A percentile compares a stretch with the other conserved stretches of the same genome.
Conservation (phyloP, 2,113 vertebrate species). For the Centropus unirufus region DNA sequence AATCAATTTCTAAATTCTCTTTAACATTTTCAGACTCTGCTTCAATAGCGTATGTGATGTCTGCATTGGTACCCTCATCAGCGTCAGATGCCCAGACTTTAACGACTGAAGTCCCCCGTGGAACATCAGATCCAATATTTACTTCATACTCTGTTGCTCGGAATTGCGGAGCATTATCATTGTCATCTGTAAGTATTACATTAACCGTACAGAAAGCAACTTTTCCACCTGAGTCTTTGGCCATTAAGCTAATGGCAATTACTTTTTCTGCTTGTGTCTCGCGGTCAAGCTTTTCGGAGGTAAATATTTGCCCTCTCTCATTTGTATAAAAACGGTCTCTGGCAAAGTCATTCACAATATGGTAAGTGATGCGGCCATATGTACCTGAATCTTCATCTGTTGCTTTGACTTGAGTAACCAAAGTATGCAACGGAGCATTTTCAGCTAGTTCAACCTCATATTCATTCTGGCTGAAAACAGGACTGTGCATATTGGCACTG, state of each 20-base stretch:
- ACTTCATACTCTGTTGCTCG: conserved; percentile 89
- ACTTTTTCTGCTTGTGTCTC: conserved; percentile 91
- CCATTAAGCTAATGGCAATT: conserved; percentile 89
- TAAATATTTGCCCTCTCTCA: conserved; percentile 89
- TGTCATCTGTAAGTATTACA: conserved; percentile 95
- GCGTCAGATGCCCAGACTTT: conserved; percentile 91
- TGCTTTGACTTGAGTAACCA: conserved; percentile 87
- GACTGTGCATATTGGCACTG: conserved; percentile 92
- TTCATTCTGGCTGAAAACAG: conserved; percentile 88
- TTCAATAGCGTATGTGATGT: conserved; percentile 88
- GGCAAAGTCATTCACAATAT: conserved; percentile 93
- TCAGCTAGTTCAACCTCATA: conserved; percentile 94
- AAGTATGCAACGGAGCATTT: conserved; percentile 86
- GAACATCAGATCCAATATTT: conserved; percentile 84
- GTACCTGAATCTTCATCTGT: conserved; percentile 88
- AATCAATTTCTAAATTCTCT: conserved; percentile 94
- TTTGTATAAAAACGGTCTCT: conserved; percentile 91
- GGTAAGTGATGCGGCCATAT: conserved; percentile 86
- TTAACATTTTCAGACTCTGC: conserved; percentile 88
- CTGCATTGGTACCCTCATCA: conserved; percentile 96
- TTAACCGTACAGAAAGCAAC: conserved; percentile 93
- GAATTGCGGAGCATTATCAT: conserved; percentile 94
- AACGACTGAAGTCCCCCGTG: conserved; percentile 86
- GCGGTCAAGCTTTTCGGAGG: conserved; percentile 90
- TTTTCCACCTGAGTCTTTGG: conserved; percentile 92